Percentiles rank a stretch among this genome's conserved stretches.
Conservation (phyloP, 2,888 invertebrate species). For the Melipona beecheii region DNA sequence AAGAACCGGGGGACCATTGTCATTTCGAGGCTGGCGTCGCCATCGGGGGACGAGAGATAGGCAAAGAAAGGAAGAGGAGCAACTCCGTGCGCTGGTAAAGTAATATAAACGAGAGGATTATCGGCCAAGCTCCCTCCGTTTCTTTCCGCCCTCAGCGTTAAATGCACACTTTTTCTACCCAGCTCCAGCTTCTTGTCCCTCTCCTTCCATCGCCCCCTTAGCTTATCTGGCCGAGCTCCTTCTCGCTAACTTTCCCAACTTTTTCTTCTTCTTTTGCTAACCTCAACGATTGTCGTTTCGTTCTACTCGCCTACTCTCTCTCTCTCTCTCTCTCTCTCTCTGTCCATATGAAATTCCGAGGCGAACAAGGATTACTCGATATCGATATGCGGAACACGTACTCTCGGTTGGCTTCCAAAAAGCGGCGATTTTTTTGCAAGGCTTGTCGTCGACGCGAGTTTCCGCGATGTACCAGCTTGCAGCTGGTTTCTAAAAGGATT, state of each 20-base stretch:
- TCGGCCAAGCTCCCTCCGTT: slow-evolving; percentile 64
- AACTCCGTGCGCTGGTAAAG: slow-evolving; percentile 62
- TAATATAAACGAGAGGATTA: slow-evolving; percentile 77
- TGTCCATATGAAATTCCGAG: slow-evolving; percentile 43
- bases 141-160: slow-evolving; percentile 61
- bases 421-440: not conserved
- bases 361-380: slow-evolving; percentile 50
- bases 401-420: slow-evolving; percentile 18
- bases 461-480: too few relatives aligned
- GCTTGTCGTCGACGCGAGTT: not conserved
- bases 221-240: slow-evolving; percentile 57
- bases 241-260: slow-evolving; percentile 55
- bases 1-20: slow-evolving; percentile 60
- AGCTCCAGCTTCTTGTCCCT: slow-evolving; percentile 13
- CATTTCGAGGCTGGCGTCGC: slow-evolving; percentile 24
- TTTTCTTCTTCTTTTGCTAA: not conserved
- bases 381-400: slow-evolving; percentile 47
- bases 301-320: not conserved
- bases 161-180: slow-evolving; percentile 59
- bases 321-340: not conserved
- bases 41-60: not conserved
- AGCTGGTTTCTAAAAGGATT: too few relatives aligned
- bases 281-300: slow-evolving; percentile 1
- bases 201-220: slow-evolving; percentile 15
- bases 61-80: slow-evolving; percentile 12